Evolutionary conservation across 30 jellyfish, hydroid and myxozoan genomes (phyloP).

Genomic region (Turritopsis rubra): DNA sequence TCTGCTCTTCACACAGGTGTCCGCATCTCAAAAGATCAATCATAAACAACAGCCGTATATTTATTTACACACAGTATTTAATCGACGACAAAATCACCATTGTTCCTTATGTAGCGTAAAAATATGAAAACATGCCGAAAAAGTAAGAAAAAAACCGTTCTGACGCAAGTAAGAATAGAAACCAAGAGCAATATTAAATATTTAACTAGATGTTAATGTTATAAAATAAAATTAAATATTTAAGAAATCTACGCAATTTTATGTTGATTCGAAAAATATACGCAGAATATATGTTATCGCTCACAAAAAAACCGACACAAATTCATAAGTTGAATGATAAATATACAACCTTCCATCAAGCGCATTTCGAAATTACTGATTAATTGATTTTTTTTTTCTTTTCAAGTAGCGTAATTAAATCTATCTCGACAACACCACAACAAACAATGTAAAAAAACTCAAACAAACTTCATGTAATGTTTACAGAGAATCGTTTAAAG

Average conservation of each 20-base stretch:
- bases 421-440: neutral
- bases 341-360: too few species aligned
- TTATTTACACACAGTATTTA: neutral
- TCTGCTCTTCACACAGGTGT: neutral
- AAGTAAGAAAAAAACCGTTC: neutral
- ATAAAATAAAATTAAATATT: too few species aligned
- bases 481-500: neutral
- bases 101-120: neutral
- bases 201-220: too few species aligned
- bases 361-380: neutral
- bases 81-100: neutral
- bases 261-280: too few species aligned
- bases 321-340: too few species aligned
- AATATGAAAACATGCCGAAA: neutral
- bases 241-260: too few species aligned
- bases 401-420: neutral
- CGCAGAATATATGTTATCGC: too few species aligned
- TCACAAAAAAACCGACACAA: too few species aligned
- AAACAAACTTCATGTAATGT: neutral
- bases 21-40: neutral
- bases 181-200: too few species aligned
- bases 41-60: neutral
- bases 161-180: neutral
- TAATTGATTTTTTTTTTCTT: neutral
- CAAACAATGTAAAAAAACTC: neutral